These are phyloP conservation scores for Gymnocypris eckloni DNA, from an alignment of 2,797 vertebrate species.

Conservation along the genomic window DNA sequence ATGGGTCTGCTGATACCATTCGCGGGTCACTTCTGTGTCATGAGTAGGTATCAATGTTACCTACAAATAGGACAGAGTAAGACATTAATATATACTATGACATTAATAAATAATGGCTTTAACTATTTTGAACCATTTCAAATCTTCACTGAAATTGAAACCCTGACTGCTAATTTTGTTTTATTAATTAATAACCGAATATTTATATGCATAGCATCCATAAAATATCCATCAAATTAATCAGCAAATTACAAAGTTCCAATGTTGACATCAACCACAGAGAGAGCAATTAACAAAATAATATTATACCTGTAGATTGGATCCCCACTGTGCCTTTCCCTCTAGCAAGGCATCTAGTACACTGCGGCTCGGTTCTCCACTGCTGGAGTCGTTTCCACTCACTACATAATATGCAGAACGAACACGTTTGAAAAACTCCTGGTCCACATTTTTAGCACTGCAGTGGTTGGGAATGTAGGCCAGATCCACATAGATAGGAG, in stretches of 20 bases:
- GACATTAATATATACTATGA: constrained; percentile 5
- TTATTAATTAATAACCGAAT: background rate
- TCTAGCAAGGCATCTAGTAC: constrained; percentile 94
- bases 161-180: background rate
- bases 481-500: constrained; percentile 94
- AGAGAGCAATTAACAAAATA: background rate
- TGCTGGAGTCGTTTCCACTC: constrained; percentile 91
- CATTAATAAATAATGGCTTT: background rate
- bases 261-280: background rate
- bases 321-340: constrained; percentile 97
- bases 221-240: background rate
- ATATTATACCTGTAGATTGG: constrained; percentile 92
- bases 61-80: constrained; percentile 70
- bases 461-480: constrained; percentile 99
- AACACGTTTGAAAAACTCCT: constrained; percentile 94
- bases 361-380: constrained; percentile 89
- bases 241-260: constrained; percentile 8
- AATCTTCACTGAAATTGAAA: background rate
- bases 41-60: constrained; percentile 98
- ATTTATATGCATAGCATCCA: background rate
- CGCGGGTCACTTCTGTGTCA: constrained; percentile 95
- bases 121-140: background rate
- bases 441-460: constrained; percentile 96
- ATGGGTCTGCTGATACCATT: constrained; percentile 99
- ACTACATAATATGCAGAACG: constrained; percentile 96